A percentile compares a stretch with the other conserved stretches of the same genome.
phyloP scores from a whole-genome alignment of 2,797 vertebrate species.

The Zalophus californianus region DNA sequence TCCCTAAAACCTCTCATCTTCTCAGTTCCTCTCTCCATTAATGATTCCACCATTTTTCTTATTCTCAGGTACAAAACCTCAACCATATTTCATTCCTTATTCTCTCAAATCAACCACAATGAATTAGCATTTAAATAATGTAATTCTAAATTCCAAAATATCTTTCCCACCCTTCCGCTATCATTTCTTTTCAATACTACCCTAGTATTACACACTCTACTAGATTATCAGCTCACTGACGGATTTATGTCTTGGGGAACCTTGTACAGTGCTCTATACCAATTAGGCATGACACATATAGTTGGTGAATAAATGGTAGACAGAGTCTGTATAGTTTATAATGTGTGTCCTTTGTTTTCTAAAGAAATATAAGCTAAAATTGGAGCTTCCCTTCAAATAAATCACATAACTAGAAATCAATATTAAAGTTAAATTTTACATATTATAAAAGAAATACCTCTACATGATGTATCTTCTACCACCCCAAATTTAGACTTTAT shows the following conservation, averaged over 20 bases:
- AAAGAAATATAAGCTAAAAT: not conserved
- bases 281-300: not conserved
- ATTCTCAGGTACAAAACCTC: not conserved
- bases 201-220: not conserved
- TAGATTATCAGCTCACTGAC: not conserved
- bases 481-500: not conserved
- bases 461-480: not conserved
- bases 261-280: fast-evolving
- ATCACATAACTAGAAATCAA: not conserved
- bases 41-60: not conserved
- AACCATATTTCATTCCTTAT: not conserved
- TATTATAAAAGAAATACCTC: not conserved
- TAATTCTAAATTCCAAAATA: not conserved
- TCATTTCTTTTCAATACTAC: not conserved
- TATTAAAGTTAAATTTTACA: not conserved
- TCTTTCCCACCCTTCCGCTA: not conserved
- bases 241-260: not conserved
- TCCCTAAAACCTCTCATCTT: not conserved
- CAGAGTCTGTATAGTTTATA: not conserved
- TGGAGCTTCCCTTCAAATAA: not conserved
- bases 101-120: not conserved
- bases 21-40: not conserved
- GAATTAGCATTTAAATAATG: not conserved
- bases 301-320: not conserved
- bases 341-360: not conserved